A percentile compares a stretch with the other conserved stretches of the same genome.
phyloP scores from a whole-genome alignment of 1,140 invertebrate genomes.

The Pararge aegeria region DNA sequence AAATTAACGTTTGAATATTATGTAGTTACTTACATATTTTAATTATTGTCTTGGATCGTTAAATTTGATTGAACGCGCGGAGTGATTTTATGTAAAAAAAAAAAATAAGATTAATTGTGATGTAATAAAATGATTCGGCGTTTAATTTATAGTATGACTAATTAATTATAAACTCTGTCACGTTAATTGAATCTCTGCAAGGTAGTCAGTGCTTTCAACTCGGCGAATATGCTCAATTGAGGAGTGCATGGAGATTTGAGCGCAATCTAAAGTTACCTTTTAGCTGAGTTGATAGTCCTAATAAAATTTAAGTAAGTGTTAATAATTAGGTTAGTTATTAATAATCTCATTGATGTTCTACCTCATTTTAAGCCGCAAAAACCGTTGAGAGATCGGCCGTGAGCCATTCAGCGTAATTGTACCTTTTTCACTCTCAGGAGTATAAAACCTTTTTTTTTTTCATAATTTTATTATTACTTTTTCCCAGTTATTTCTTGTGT shows the following conservation, averaged over 20 bases:
- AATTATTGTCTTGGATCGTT: conserved; percentile 30
- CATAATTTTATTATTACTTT: conserved; percentile 76
- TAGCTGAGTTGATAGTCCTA: conserved; percentile 53
- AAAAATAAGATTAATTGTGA: conserved; percentile 11
- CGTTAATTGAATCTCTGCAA: conserved; percentile 70
- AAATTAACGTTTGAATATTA: conserved; percentile 48
- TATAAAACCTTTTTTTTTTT: conserved; percentile 75
- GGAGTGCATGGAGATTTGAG: conserved; percentile 10
- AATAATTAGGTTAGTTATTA: conserved; percentile 72
- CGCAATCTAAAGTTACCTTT: conserved; percentile 23
- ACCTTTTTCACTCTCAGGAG: conserved; percentile 78
- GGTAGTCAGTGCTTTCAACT: conserved; percentile 62
- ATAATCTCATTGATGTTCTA: conserved; percentile 76
- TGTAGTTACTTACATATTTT: conserved; percentile 38
- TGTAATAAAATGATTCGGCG: conserved; percentile 36
- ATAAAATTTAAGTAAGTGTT: conserved; percentile 52
- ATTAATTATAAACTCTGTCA: conserved; percentile 26
- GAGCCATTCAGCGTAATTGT: conserved; percentile 65
- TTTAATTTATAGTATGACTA: conserved; percentile 28
- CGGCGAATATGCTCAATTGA: conserved; percentile 29
- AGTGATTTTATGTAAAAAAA: conserved; percentile 41
- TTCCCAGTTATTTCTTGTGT: conserved; percentile 78
- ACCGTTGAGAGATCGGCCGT: conserved; percentile 54
- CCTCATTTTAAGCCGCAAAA: conserved; percentile 59
- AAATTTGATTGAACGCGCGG: conserved; percentile 42